These are phyloP conservation scores for Catocala sponsa DNA, from an alignment of 2,888 invertebrate species.

Conservation along the genomic window DNA sequence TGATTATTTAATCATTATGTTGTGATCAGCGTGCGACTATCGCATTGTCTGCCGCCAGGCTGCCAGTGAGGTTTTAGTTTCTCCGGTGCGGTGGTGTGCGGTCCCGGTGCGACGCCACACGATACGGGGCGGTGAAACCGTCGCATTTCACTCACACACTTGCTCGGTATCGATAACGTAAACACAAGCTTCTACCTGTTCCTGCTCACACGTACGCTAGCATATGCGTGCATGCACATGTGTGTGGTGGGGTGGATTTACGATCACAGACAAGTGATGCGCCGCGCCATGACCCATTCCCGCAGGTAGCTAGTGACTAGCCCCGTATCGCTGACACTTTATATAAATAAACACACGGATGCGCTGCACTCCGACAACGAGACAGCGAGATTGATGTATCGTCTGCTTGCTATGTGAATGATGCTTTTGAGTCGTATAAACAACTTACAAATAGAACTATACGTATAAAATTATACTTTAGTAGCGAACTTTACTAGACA, in stretches of 20 bases:
- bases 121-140: conserved; percentile 5
- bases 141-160: conserved; percentile 26
- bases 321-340: too few species aligned
- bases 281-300: not conserved
- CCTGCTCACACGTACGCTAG: conserved; percentile 21
- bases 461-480: too few species aligned
- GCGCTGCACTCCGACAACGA: too few species aligned
- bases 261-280: too few species aligned
- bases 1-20: conserved; percentile 40
- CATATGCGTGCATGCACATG: too few species aligned
- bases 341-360: too few species aligned
- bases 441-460: not conserved
- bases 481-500: too few species aligned
- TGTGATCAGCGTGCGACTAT: conserved; percentile 37
- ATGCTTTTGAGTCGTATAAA: not conserved
- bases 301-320: not conserved
- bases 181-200: conserved; percentile 26
- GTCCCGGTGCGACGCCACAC: not conserved
- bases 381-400: too few species aligned
- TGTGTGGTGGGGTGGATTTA: too few species aligned
- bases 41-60: conserved; percentile 7
- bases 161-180: conserved; percentile 1
- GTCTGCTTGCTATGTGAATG: too few species aligned
- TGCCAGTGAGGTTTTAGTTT: conserved; percentile 7
- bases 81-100: not conserved